Base-by-base conservation (phyloP, 2,797 vertebrate genomes). In the Sandelia bainsii region DNA sequence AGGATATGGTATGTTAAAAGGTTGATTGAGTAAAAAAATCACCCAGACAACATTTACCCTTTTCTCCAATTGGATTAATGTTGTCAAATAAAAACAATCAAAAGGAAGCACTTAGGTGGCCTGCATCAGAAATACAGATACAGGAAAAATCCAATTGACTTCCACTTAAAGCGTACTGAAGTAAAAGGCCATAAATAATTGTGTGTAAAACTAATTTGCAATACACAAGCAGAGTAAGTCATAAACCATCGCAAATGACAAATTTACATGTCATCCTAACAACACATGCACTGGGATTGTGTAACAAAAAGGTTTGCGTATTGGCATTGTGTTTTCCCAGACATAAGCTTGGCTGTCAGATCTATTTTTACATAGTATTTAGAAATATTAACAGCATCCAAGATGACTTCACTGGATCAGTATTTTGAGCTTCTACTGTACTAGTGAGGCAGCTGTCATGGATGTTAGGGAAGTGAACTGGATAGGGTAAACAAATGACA, bases 81-180 rank as follows among this genome's bases (percentile, higher is more conserved):
- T 29, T 32, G 29, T 27, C 14, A 54, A 20, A 51, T 7, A 54
- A 34, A 27, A 27, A 14, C 22, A 37, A 42, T 12, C 19, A 13
- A 69, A 19, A 58, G 19, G 69, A 60, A 73, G 61, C 44, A 39
- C 62, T 75, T 32, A 29, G 45, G 14, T 51, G 7, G 46, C 39
- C 37, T 52, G 42, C 46, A 29, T 50, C 17, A 73, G 58, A 86
- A 79, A 86, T 86, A 82, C 68, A 84, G 57, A 72, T 45, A 67
- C 8, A 73, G 58, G 11, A 23, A 56, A 76, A 83, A 44, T 34
- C 37, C n/a, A 67, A 72, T 70, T 77, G 81, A 79, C 61, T 68
- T 56, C 40, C 20, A 52, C 56, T 64, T 50, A 81, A 70, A 78
- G 66, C 75, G 56, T 50, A 67, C 74, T 81, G 63, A 69, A 77